Evolutionary conservation across 1,140 invertebrate species (phyloP).

Genomic region (Epicauta chinensis): DNA sequence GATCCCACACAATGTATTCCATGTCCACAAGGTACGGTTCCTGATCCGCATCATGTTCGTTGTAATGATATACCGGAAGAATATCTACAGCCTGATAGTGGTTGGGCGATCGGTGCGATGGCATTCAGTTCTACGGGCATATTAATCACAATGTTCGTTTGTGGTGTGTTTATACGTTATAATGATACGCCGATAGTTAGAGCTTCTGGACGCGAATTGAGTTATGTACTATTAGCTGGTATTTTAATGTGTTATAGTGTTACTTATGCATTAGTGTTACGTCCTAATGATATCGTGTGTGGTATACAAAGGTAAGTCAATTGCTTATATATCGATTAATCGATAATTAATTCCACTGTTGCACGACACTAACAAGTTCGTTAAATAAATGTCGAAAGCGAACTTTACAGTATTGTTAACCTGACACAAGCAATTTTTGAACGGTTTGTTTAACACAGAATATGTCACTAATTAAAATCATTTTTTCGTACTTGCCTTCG

Average conservation of each 20-base stretch:
- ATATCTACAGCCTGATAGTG: slow-evolving; percentile 71
- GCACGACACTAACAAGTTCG: not conserved
- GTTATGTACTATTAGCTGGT: slow-evolving; percentile 79
- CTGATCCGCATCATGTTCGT: slow-evolving; percentile 62
- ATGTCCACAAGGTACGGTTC: slow-evolving; percentile 78
- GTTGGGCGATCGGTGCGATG: slow-evolving; percentile 88
- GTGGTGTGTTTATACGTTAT: slow-evolving; percentile 59
- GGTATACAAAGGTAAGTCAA: slow-evolving; percentile 62
- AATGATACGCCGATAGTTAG: slow-evolving; percentile 84
- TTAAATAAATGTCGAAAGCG: no score
- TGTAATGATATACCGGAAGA: slow-evolving; percentile 79
- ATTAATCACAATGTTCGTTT: slow-evolving; percentile 64
- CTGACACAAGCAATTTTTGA: no score
- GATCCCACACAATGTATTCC: slow-evolving; percentile 76
- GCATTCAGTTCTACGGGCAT: slow-evolving; percentile 71
- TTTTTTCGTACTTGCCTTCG: no score
- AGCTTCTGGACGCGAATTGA: slow-evolving; percentile 83
- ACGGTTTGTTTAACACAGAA: no score
- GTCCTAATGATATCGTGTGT: slow-evolving; percentile 69
- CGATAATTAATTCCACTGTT: not conserved
- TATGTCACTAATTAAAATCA: no score
- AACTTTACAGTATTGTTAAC: no score
- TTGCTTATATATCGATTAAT: not conserved
- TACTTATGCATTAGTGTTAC: slow-evolving; percentile 75
- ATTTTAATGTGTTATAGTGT: slow-evolving; percentile 86